Conservation (phyloP, 2,113 vertebrate genomes). For the Donacobius atricapilla region DNA sequence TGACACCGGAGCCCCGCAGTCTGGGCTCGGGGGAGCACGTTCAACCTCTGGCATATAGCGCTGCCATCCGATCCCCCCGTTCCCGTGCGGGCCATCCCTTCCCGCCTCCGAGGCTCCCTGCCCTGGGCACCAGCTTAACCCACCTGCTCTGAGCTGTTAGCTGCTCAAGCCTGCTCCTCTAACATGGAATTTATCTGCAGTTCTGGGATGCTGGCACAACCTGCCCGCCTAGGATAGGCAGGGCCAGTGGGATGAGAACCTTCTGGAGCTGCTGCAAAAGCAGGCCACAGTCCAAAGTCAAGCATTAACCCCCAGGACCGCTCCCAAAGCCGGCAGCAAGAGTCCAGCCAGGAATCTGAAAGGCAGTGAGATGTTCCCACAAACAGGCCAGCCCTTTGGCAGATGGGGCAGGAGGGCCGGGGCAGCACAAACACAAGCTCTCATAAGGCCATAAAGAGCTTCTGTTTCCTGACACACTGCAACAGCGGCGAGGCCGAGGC, state of each 20-base stretch:
- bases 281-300: neutral
- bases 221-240: neutral
- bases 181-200: neutral
- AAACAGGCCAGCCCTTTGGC: slow-evolving; percentile 22
- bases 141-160: slow-evolving; percentile 20
- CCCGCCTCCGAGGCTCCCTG: neutral
- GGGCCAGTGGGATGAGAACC: neutral
- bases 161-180: neutral
- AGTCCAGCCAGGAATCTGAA: neutral
- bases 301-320: neutral
- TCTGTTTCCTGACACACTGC: slow-evolving; percentile 41
- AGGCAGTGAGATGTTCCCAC: neutral
- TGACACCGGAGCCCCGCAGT: neutral
- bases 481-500: neutral
- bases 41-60: slow-evolving; percentile 62
- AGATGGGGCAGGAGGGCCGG: neutral
- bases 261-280: neutral
- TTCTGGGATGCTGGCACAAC: neutral
- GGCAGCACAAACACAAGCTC: neutral
- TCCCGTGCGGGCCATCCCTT: neutral
- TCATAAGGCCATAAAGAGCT: slow-evolving; percentile 23
- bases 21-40: neutral
- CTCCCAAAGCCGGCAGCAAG: neutral
- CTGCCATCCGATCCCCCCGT: neutral
- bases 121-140: neutral